Evolutionary conservation across 2,113 vertebrate species (phyloP).

Genomic region (Lagopus muta): DNA sequence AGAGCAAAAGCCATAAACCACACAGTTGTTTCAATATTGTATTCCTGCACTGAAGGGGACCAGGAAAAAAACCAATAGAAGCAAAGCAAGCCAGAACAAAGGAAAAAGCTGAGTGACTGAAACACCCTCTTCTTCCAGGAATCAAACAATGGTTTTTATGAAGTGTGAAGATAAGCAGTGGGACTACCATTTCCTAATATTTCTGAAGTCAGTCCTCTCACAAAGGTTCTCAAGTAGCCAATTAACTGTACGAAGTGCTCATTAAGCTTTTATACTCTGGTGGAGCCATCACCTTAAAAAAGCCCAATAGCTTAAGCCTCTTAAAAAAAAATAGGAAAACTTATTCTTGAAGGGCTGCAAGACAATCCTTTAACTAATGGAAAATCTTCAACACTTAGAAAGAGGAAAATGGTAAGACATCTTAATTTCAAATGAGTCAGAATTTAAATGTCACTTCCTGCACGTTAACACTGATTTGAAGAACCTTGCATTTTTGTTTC

Average conservation of each 20-base stretch:
- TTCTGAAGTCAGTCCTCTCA: slow-evolving; percentile 15
- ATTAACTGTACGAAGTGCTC: neutral
- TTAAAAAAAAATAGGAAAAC: slow-evolving; percentile 23
- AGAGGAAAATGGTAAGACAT: slow-evolving; percentile 33
- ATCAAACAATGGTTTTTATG: slow-evolving; percentile 52
- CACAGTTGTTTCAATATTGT: neutral
- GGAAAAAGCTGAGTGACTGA: neutral
- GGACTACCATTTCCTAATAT: slow-evolving; percentile 17
- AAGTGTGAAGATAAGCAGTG: slow-evolving; percentile 34
- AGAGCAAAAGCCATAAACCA: neutral
- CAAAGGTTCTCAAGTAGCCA: slow-evolving; percentile 22
- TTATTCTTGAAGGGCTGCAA: slow-evolving; percentile 34
- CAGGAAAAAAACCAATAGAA: slow-evolving; percentile 4
- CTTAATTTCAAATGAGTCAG: slow-evolving; percentile 61
- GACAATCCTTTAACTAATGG: slow-evolving; percentile 33
- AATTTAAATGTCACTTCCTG: slow-evolving; percentile 70
- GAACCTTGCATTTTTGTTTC: slow-evolving; percentile 57
- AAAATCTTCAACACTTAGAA: slow-evolving; percentile 42
- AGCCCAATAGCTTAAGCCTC: neutral
- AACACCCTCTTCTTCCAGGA: slow-evolving; percentile 51
- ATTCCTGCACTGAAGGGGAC: neutral
- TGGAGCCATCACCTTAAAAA: neutral
- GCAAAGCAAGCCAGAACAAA: slow-evolving; percentile 32
- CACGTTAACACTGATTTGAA: slow-evolving; percentile 48
- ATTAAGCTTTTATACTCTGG: neutral